Base-by-base conservation (phyloP, 2,113 vertebrate genomes). In the Equus przewalskii region DNA sequence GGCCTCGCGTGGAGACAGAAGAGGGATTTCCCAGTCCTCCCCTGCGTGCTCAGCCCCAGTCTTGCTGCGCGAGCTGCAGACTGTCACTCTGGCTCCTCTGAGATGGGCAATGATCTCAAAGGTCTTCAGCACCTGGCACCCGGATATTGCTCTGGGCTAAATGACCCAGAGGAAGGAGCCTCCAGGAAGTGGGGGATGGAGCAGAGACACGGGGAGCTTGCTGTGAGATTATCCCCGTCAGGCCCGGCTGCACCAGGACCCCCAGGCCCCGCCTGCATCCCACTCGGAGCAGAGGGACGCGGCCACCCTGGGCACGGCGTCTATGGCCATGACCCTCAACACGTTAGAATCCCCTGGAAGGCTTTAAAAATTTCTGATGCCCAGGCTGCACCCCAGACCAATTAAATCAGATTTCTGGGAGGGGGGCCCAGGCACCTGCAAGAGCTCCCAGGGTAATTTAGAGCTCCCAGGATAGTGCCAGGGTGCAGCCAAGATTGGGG, bases 21-120 rank as follows among this genome's bases (percentile, higher is more conserved):
- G 33, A 0, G n/a, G 26, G 11, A 5, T 41, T 70, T 36, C 28
- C 28, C 2, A 3, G 70, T 7, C 24, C 16, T 54, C 51, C 5
- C 0, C 19, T 0, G 10, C 0, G 1, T 7, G 30, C 44, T 28
- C 28, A 13, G 62, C 44, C 19, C 8, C 2, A 5, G 78, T 49
- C 69, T 56, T n/a, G 5, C 64, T 5, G 6, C 5, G 90, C 6
- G 36, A 33, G 19, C 75, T 24, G 7, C 3, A 1, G 49, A 7
- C 60, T 15, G 16, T 24, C 28, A 19, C 4, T 26, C 33, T 2
- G 9, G 24, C 60, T 46, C 54, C 79, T 67, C 60, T 26, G 75
- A 81, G 72, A 33, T 46, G 41, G 3, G 36, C 44, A 7, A 0
- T 24, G 65, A 28, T 76, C 73, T 30, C 21, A 10, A 2, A 92